These are phyloP conservation scores for Atrina japonica DNA, from an alignment of 2,888 invertebrate genomes.

Conservation along the genomic window DNA sequence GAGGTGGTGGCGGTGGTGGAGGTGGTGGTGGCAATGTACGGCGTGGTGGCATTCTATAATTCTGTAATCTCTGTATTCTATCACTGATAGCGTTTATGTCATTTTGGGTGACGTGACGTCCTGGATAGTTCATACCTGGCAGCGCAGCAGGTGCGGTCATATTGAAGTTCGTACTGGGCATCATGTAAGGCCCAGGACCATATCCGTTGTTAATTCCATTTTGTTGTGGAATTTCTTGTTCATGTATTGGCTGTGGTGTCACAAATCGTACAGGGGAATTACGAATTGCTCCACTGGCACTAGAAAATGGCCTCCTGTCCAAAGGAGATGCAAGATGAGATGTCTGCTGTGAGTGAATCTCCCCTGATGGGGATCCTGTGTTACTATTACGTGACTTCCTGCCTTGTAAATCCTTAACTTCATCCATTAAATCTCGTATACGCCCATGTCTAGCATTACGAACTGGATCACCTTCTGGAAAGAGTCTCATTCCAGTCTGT, in stretches of 20 bases:
- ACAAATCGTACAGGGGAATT: slow-evolving; percentile 62
- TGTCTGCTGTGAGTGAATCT: slow-evolving; percentile 52
- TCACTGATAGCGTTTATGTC: slow-evolving; percentile 69
- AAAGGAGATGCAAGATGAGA: slow-evolving; percentile 44
- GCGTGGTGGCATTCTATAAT: slow-evolving; percentile 65
- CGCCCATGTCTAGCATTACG: slow-evolving; percentile 64
- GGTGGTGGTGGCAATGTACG: slow-evolving; percentile 55
- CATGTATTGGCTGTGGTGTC: slow-evolving; percentile 40
- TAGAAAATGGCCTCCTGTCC: slow-evolving; percentile 47
- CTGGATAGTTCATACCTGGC: slow-evolving; percentile 32
- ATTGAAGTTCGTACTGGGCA: slow-evolving; percentile 34
- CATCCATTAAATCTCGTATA: slow-evolving; percentile 66
- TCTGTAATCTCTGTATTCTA: slow-evolving; percentile 66
- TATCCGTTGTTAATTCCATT: slow-evolving; percentile 30
- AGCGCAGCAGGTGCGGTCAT: slow-evolving; percentile 33
- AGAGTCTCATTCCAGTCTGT: slow-evolving; percentile 68
- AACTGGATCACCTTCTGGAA: slow-evolving; percentile 67
- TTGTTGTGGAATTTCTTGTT: slow-evolving; percentile 35
- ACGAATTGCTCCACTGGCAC: slow-evolving; percentile 53
- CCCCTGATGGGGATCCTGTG: slow-evolving; percentile 48
- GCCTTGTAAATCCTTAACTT: slow-evolving; percentile 64
- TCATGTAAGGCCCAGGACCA: slow-evolving; percentile 37
- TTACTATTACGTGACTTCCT: slow-evolving; percentile 40
- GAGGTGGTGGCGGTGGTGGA: slow-evolving; percentile 58
- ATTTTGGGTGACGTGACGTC: slow-evolving; percentile 67